Percentiles rank a stretch among this genome's conserved stretches.
These are phyloP conservation scores for Zele albiditarsus DNA, from an alignment of 2,888 invertebrate genomes.

Conservation along the genomic window DNA sequence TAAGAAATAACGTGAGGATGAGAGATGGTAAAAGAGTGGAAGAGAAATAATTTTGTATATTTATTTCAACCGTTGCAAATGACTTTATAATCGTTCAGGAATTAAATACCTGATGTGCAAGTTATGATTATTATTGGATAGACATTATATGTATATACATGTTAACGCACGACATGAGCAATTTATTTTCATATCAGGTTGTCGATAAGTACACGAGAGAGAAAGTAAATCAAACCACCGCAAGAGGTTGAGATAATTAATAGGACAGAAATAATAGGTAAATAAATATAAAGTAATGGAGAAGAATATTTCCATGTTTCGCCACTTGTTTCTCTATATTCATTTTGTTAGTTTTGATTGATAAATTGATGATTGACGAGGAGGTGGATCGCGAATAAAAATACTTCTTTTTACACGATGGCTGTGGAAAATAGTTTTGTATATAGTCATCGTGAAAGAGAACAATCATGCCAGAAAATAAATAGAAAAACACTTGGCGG, in stretches of 20 bases:
- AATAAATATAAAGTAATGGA: conserved; percentile 30
- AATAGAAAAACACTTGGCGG: not conserved
- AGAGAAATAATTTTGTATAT: conserved; percentile 18
- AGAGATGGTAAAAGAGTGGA: conserved; percentile 30
- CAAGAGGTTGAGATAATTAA: conserved; percentile 5
- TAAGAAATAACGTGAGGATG: not conserved
- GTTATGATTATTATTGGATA: conserved; percentile 47
- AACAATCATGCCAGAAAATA: not conserved
- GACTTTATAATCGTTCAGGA: conserved; percentile 48
- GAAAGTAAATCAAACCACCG: conserved; percentile 20
- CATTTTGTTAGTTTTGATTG: conserved; percentile 47
- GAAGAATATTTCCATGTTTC: conserved; percentile 1
- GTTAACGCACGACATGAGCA: conserved; percentile 54
- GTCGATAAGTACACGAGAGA: conserved; percentile 22
- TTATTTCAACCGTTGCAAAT: conserved; percentile 28
- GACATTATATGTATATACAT: conserved; percentile 16
- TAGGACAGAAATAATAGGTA: not conserved
- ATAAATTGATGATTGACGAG: conserved; percentile 65
- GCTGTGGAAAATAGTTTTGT: not conserved
- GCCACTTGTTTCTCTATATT: no score
- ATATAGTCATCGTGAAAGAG: not conserved
- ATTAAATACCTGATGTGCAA: conserved; percentile 46
- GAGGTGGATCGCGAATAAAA: conserved; percentile 56
- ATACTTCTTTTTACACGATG: not conserved
- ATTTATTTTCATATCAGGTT: conserved; percentile 61